Evolutionary conservation across 2,888 invertebrate genomes (phyloP).

Genomic region (Lordiphosa fenestrarum): DNA sequence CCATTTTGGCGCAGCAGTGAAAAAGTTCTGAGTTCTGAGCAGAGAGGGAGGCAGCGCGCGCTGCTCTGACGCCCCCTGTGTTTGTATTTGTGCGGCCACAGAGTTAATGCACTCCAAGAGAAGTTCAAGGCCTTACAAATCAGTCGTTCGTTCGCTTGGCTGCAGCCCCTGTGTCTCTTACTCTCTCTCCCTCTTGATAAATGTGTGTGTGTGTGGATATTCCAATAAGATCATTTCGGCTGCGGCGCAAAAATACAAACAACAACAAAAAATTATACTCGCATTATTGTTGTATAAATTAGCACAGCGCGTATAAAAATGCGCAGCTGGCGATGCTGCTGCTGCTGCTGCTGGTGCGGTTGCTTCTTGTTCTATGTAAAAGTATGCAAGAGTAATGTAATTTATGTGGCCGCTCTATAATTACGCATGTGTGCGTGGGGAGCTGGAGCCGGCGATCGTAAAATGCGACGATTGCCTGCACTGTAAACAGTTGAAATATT

Average conservation of each 20-base stretch:
- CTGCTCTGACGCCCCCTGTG: conserved; percentile 18
- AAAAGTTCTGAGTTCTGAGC: conserved; percentile 19
- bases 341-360: conserved; percentile 1
- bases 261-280: conserved; percentile 30
- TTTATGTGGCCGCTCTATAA: conserved; percentile 11
- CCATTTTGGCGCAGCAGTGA: conserved; percentile 19
- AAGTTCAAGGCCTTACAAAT: conserved; percentile 80
- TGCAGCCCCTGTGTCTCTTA: conserved; percentile 32
- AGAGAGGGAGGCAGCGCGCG: conserved; percentile 18
- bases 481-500: conserved; percentile 31
- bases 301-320: conserved; percentile 37
- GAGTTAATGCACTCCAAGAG: conserved; percentile 80
- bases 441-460: conserved; percentile 9
- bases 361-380: conserved; percentile 29
- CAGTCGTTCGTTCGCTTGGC: conserved; percentile 66
- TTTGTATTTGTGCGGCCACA: conserved; percentile 50
- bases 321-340: conserved; percentile 28
- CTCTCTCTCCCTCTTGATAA: conserved; percentile 6
- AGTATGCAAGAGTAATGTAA: conserved; percentile 30
- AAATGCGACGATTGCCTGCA: conserved; percentile 25
- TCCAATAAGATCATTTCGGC: conserved; percentile 60
- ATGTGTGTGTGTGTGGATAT: conserved; percentile 24
- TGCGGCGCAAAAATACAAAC: conserved; percentile 42
- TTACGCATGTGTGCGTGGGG: conserved; percentile 9
- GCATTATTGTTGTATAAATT: conserved; percentile 42